A percentile compares a stretch with the other conserved stretches of the same genome.
Conservation (phyloP, 2,888 invertebrate species). For the Balanococcus diminutus region DNA sequence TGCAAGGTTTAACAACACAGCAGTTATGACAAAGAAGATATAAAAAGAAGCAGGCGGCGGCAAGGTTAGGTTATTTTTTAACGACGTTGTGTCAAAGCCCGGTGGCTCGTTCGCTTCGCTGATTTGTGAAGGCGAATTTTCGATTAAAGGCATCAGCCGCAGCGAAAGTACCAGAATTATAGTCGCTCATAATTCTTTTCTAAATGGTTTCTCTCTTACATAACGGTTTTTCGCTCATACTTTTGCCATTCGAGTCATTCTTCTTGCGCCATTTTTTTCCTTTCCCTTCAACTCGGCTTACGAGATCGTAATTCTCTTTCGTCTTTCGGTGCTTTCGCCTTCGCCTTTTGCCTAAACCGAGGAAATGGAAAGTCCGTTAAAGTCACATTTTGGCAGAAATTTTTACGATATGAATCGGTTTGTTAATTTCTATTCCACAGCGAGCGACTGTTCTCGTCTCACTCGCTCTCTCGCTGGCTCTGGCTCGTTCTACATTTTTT, state of each 20-base stretch:
- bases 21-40: conserved; percentile 53
- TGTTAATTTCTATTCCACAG: conserved; percentile 29
- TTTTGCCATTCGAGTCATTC: conserved; percentile 53
- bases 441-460: not conserved
- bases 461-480: not conserved
- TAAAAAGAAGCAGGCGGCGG: conserved; percentile 56
- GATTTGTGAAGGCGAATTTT: conserved; percentile 58
- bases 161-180: conserved; percentile 56
- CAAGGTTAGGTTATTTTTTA: conserved; percentile 53
- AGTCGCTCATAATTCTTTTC: conserved; percentile 55
- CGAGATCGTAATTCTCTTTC: conserved; percentile 49
- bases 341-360: conserved; percentile 23
- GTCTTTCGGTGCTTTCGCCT: no score
- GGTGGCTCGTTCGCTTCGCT: conserved; percentile 55
- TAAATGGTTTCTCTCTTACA: conserved; percentile 55
- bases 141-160: conserved; percentile 58
- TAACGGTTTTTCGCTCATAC: conserved; percentile 55
- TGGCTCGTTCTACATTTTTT: not conserved
- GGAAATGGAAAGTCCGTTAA: conserved; percentile 43
- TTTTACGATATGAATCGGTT: conserved; percentile 46
- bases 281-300: conserved; percentile 36
- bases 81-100: conserved; percentile 55
- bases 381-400: conserved; percentile 52
- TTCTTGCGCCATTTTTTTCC: conserved; percentile 40
- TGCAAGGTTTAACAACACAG: not conserved